These are phyloP conservation scores for Yasuhikotakia modesta DNA, from an alignment of 2,797 vertebrate species.

Conservation along the genomic window DNA sequence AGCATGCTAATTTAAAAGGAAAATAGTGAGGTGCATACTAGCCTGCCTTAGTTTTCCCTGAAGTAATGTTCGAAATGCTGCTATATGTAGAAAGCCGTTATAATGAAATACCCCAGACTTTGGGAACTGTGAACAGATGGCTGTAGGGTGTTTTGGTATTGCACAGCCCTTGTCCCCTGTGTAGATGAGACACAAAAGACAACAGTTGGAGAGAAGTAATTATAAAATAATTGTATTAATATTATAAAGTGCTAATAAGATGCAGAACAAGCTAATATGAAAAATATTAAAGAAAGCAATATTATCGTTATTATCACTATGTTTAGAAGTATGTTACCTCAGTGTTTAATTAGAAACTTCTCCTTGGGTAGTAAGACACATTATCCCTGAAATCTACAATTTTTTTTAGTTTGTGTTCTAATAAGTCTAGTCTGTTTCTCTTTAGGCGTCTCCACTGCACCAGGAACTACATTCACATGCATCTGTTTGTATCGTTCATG, in stretches of 20 bases:
- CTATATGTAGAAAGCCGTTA: constrained; percentile 1
- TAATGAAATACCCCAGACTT: neutral
- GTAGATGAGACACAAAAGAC: neutral
- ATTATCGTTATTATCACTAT: neutral
- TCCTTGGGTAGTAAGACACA: neutral
- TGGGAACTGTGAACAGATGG: constrained; percentile 9
- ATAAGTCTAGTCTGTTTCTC: neutral
- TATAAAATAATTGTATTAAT: neutral
- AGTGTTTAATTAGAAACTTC: neutral
- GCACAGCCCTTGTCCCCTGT: neutral
- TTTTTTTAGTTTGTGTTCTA: neutral
- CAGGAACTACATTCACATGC: constrained; percentile 90
- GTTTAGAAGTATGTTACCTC: neutral
- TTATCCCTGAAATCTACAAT: neutral
- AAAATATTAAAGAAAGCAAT: no score
- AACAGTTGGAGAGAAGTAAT: neutral
- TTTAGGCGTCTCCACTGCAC: constrained; percentile 86
- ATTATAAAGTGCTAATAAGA: no score
- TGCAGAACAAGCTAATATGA: no score
- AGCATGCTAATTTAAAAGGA: neutral
- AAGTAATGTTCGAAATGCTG: neutral
- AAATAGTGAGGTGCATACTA: neutral
- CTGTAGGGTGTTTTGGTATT: neutral
- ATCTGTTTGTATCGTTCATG: constrained; percentile 90
- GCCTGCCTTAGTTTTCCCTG: neutral